Conservation (phyloP, 53 echinoderm and acorn worm species). For the Luidia sarsii region DNA sequence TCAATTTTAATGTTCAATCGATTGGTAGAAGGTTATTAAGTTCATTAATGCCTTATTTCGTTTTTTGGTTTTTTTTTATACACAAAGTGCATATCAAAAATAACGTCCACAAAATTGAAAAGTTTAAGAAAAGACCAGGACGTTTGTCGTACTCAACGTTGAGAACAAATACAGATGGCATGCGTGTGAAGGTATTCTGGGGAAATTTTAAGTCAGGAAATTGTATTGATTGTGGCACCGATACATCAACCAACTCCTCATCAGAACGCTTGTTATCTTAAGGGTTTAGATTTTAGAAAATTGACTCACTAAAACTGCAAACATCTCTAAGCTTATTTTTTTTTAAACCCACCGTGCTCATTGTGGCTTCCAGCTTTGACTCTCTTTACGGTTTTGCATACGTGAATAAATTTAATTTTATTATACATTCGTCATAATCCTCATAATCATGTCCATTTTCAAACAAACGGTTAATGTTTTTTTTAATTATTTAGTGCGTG, state of each 20-base stretch:
- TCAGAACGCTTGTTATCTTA: neutral
- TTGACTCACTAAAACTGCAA: slow-evolving; percentile 44
- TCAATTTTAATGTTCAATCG: too few relatives aligned
- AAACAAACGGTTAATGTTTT: neutral
- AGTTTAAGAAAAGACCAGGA: neutral
- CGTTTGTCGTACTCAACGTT: neutral
- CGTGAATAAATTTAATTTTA: too few relatives aligned
- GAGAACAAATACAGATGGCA: neutral
- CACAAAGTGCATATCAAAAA: slow-evolving; percentile 18
- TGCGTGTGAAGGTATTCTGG: neutral
- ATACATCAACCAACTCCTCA: neutral
- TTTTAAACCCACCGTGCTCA: neutral
- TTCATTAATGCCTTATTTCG: too few relatives aligned
- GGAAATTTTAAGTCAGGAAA: neutral
- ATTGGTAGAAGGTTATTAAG: too few relatives aligned
- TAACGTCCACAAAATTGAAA: slow-evolving; percentile 22
- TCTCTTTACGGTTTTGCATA: too few relatives aligned
- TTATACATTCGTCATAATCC: too few relatives aligned
- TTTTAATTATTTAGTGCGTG: slow-evolving; percentile 21
- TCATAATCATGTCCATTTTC: neutral
- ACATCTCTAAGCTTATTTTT: neutral
- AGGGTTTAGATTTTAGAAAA: neutral
- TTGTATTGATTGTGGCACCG: neutral
- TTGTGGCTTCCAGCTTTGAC: too few relatives aligned
- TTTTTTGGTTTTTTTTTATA: neutral